Percentiles rank a stretch among this genome's conserved stretches.
These are phyloP conservation scores for Pachydiplax longipennis DNA, from an alignment of 2,888 invertebrate species.

Conservation along the genomic window DNA sequence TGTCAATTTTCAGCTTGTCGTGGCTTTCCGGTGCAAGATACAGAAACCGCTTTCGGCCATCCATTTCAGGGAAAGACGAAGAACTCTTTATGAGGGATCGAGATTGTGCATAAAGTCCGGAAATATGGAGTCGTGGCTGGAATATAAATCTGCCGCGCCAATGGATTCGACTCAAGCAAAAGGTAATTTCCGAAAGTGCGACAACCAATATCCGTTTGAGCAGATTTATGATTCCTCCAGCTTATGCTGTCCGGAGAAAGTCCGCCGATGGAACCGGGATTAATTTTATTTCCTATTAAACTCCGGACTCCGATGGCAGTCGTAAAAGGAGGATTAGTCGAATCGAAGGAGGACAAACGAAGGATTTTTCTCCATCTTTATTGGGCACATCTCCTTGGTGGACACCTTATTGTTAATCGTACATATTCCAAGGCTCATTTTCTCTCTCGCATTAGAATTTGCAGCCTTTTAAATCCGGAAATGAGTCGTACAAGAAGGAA, in stretches of 20 bases:
- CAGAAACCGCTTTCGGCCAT: neutral
- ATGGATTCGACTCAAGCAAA: neutral
- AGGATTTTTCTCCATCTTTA: too few species aligned
- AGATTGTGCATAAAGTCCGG: neutral
- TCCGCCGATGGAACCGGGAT: neutral
- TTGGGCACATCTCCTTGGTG: too few species aligned
- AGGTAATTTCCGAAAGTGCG: conserved; percentile 36
- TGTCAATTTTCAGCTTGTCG: neutral
- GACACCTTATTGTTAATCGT: too few species aligned
- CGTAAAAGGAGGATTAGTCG: neutral
- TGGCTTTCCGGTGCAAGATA: neutral
- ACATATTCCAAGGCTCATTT: too few species aligned
- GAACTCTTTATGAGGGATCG: neutral
- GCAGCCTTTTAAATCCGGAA: too few species aligned
- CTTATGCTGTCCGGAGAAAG: neutral
- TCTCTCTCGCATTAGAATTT: too few species aligned
- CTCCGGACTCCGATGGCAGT: neutral
- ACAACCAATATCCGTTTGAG: conserved; percentile 24
- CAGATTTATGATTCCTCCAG: conserved; percentile 24
- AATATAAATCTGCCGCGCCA: neutral
- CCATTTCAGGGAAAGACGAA: neutral
- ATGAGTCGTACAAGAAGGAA: too few species aligned
- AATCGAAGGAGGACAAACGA: neutral
- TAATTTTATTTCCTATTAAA: neutral
- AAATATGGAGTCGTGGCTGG: neutral